These are phyloP conservation scores for Synergus laeviventris DNA, from an alignment of 2,888 invertebrate genomes.

Conservation along the genomic window DNA sequence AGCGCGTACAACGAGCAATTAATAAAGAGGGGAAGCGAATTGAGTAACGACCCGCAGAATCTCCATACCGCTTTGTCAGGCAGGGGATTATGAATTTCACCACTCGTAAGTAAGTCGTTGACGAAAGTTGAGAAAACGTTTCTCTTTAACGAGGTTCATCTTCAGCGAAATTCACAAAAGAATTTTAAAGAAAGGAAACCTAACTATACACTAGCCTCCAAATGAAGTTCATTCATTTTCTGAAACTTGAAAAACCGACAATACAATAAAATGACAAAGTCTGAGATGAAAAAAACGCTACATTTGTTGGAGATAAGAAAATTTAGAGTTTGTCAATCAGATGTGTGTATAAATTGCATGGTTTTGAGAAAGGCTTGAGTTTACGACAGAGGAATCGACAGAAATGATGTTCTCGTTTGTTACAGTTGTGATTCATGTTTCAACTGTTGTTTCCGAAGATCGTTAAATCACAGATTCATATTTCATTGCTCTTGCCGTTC, in stretches of 20 bases:
- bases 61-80: conserved; percentile 29
- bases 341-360: neutral
- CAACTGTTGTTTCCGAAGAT: neutral
- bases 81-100: conserved; percentile 29
- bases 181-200: neutral
- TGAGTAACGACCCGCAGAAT: conserved; percentile 29
- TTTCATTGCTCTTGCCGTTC: conserved; percentile 31
- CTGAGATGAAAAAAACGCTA: neutral
- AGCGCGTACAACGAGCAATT: conserved; percentile 38
- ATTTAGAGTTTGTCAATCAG: neutral
- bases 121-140: conserved; percentile 3
- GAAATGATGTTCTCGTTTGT: conserved; percentile 8
- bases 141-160: neutral
- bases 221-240: neutral
- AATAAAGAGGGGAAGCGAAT: conserved; percentile 39
- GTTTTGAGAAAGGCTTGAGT: neutral
- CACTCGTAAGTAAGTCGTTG: conserved; percentile 12
- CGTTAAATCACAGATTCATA: conserved; percentile 17
- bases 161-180: neutral
- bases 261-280: neutral
- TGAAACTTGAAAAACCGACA: neutral
- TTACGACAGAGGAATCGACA: neutral
- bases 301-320: too few species aligned
- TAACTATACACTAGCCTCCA: neutral
- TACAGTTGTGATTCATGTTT: conserved; percentile 16